phyloP scores from a whole-genome alignment of 1,140 invertebrate genomes.

The Heliconius hewitsoni region DNA sequence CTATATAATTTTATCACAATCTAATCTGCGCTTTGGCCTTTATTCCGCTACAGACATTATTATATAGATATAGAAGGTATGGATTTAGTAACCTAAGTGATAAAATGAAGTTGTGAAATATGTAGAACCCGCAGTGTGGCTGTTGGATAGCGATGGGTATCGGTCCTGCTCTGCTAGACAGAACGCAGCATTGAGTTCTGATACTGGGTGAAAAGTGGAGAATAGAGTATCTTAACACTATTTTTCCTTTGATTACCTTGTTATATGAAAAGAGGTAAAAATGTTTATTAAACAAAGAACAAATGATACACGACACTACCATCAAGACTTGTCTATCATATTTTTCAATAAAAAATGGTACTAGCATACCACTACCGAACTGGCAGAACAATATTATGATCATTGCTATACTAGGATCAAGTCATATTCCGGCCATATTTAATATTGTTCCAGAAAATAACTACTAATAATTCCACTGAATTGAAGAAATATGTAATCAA shows the following conservation, averaged over 20 bases:
- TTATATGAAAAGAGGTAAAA: not conserved
- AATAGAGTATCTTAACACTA: no score
- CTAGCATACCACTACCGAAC: slow-evolving; percentile 63
- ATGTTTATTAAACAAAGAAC: slow-evolving; percentile 50
- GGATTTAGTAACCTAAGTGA: no score
- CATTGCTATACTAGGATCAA: slow-evolving; percentile 46
- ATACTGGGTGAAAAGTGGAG: no score
- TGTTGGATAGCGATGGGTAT: no score
- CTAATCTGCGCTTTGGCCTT: no score
- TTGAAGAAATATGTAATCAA: slow-evolving; percentile 58
- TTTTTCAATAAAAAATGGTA: slow-evolving; percentile 77
- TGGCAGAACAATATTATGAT: slow-evolving; percentile 68
- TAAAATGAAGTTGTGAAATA: no score
- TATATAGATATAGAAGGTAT: no score
- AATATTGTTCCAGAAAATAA: slow-evolving; percentile 80
- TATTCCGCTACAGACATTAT: no score
- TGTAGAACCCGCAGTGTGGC: no score
- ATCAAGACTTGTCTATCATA: slow-evolving; percentile 79
- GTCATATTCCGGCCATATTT: slow-evolving; percentile 48
- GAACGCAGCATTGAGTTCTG: no score
- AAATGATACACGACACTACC: slow-evolving; percentile 55
- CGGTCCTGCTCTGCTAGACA: no score
- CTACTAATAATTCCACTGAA: slow-evolving; percentile 62
- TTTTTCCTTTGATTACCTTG: not conserved
- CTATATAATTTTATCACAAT: no score